A percentile compares a stretch with the other conserved stretches of the same genome.
Conservation (phyloP, 2,888 invertebrate species). For the Adelphocoris suturalis region DNA sequence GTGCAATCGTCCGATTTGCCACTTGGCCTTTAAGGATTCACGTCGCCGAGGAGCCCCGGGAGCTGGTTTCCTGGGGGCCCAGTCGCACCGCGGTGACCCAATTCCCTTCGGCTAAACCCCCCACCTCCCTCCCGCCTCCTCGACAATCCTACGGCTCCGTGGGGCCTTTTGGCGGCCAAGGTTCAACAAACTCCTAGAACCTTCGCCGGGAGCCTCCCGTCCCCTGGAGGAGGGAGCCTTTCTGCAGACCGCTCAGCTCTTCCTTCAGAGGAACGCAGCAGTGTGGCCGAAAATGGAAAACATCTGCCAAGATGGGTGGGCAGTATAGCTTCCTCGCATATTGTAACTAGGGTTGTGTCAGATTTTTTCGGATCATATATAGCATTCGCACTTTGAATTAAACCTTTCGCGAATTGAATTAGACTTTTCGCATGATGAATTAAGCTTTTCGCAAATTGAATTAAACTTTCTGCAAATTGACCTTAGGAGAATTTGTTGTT, state of each 20-base stretch:
- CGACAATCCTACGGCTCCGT: too few relatives aligned
- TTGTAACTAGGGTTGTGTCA: too few relatives aligned
- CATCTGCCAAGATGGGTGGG: too few relatives aligned
- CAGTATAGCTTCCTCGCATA: too few relatives aligned
- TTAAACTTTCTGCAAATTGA: too few relatives aligned
- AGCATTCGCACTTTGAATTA: too few relatives aligned
- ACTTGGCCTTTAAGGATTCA: neutral
- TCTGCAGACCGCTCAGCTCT: neutral
- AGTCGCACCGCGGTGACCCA: slow-evolving; percentile 13
- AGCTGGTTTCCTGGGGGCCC: slow-evolving; percentile 10
- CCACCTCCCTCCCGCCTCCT: neutral
- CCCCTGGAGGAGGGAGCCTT: neutral
- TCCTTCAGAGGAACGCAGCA: neutral
- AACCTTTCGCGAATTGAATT: too few relatives aligned
- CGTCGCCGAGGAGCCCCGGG: slow-evolving; percentile 3
- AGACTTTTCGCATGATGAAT: too few relatives aligned
- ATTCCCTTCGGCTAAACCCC: slow-evolving; percentile 2
- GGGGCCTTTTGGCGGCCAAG: slow-evolving; percentile 30
- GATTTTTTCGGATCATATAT: too few relatives aligned
- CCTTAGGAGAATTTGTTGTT: too few relatives aligned
- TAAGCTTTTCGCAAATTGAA: too few relatives aligned
- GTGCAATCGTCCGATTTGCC: neutral
- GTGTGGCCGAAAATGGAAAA: too few relatives aligned
- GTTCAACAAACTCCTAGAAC: slow-evolving; percentile 36
- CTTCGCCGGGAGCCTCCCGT: neutral